Evolutionary conservation across 2,797 vertebrate species (phyloP).

Genomic region (Monodelphis domestica): DNA sequence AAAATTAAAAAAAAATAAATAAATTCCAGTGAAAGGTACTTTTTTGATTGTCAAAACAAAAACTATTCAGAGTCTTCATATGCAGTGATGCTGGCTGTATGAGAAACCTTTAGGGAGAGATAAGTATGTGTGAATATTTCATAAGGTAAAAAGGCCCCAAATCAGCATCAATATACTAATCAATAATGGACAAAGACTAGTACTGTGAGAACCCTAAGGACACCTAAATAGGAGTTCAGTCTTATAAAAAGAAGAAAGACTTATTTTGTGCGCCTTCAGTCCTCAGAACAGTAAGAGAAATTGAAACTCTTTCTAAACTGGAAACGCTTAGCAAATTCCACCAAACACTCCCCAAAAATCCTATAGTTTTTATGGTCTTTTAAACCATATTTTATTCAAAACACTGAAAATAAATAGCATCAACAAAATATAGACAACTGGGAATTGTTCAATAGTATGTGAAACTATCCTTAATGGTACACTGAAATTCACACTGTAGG

Average conservation of each 20-base stretch:
- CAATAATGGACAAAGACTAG: constrained; percentile 52
- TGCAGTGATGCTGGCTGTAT: not conserved
- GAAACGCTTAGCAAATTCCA: not conserved
- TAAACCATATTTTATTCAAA: not conserved
- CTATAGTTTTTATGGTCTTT: not conserved
- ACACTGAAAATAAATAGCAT: not conserved
- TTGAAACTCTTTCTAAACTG: not conserved
- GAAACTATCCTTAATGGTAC: not conserved
- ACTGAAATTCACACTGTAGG: not conserved
- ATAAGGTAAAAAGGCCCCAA: constrained; percentile 25
- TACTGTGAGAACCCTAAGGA: constrained; percentile 17
- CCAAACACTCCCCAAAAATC: not conserved
- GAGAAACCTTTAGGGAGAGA: not conserved
- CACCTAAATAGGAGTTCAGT: not conserved
- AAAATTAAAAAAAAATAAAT: too few relatives aligned
- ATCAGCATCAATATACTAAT: constrained; percentile 43
- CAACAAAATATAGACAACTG: not conserved
- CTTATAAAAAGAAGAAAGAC: not conserved
- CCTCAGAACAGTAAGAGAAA: not conserved
- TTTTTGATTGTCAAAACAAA: not conserved
- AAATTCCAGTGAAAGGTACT: not conserved
- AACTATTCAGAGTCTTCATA: not conserved
- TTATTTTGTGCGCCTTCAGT: not conserved
- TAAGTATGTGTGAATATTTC: not conserved
- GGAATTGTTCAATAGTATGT: not conserved